Conservation (phyloP, 2,113 vertebrate species). For the Phodopus roborovskii region DNA sequence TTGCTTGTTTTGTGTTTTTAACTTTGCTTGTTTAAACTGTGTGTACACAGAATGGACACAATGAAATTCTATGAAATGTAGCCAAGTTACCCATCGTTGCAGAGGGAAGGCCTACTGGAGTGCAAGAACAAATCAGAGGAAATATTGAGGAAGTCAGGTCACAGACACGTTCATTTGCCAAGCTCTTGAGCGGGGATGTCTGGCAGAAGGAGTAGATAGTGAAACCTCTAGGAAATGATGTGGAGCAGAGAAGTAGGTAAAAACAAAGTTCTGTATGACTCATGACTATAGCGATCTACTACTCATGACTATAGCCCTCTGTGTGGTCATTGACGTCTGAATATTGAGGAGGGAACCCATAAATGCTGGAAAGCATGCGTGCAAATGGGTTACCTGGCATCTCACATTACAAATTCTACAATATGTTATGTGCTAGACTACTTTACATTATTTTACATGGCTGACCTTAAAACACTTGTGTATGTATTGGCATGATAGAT, state of each 20-base stretch:
- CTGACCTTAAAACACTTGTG: background rate
- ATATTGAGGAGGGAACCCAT: background rate
- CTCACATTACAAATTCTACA: background rate
- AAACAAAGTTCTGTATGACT: background rate
- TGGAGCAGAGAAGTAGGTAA: background rate
- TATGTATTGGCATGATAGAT: background rate
- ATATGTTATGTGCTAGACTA: background rate
- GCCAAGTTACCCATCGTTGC: background rate
- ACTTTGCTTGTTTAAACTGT: slow-evolving; percentile 1
- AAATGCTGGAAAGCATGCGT: background rate
- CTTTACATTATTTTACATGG: background rate
- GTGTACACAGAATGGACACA: background rate
- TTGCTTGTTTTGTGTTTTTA: background rate
- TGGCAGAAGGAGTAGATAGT: background rate
- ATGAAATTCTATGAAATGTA: background rate
- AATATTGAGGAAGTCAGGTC: background rate
- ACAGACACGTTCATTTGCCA: background rate
- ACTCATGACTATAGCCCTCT: background rate
- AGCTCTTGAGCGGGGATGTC: background rate
- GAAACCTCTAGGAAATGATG: background rate
- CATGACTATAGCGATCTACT: background rate
- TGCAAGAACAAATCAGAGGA: background rate
- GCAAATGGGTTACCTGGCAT: background rate
- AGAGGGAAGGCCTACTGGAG: background rate
- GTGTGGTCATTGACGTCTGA: background rate